phyloP scores from a whole-genome alignment of 2,888 invertebrate species.

The Yponomeuta plumbellus region DNA sequence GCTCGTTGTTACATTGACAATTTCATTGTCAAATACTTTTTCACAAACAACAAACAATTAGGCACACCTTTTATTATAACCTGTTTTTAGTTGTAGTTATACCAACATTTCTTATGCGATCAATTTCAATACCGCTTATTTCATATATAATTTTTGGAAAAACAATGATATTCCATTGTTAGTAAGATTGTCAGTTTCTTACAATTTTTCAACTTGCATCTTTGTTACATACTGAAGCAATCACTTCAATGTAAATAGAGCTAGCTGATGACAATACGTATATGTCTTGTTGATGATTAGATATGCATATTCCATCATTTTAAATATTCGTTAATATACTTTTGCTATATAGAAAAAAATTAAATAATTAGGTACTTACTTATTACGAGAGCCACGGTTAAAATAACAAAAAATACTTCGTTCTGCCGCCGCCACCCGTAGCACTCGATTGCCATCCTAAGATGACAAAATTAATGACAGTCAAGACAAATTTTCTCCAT shows the following conservation, averaged over 20 bases:
- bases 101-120: conserved; percentile 32
- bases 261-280: conserved; percentile 17
- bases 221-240: conserved; percentile 19
- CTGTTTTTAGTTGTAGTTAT: conserved; percentile 29
- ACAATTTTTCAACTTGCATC: conserved; percentile 1
- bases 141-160: conserved; percentile 32
- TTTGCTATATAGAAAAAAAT: too few species aligned
- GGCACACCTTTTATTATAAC: too few species aligned
- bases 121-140: too few species aligned
- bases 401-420: neutral
- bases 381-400: neutral
- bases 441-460: neutral
- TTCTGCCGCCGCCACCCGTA: neutral
- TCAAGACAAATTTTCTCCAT: neutral
- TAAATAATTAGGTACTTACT: neutral
- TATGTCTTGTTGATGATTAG: conserved; percentile 19
- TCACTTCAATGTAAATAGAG: conserved; percentile 27
- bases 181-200: conserved; percentile 20
- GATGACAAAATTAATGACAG: neutral
- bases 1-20: too few species aligned
- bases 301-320: conserved; percentile 21
- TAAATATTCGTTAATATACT: too few species aligned
- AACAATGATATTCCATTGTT: conserved; percentile 33
- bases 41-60: too few species aligned
- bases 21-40: too few species aligned